Percentiles rank a stretch among this genome's conserved stretches.
Evolutionary conservation across 64 coral and sea anemone genomes (phyloP).

Genomic region (Stichodactyla helianthus): DNA sequence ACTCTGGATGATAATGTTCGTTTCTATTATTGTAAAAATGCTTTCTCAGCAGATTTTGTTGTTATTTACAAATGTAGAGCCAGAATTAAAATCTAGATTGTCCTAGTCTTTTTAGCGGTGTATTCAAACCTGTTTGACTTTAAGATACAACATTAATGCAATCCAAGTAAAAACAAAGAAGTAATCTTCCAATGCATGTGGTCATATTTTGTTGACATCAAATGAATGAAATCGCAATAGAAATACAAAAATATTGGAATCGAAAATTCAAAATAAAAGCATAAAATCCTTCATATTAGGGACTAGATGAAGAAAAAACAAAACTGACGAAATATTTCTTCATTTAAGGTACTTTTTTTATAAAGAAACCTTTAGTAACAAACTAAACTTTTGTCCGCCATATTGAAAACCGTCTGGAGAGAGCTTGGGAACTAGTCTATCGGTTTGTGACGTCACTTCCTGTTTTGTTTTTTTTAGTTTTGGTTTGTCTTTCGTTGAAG

Average conservation of each 20-base stretch:
- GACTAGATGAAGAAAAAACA: no score
- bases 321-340: no score
- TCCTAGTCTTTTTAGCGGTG: neutral
- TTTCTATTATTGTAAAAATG: neutral
- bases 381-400: neutral
- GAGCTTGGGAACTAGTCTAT: neutral
- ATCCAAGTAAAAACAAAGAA: neutral
- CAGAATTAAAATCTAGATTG: neutral
- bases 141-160: neutral
- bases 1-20: no score
- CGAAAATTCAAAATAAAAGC: neutral
- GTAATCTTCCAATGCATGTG: neutral
- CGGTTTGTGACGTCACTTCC: neutral
- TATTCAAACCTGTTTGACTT: neutral
- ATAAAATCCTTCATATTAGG: neutral
- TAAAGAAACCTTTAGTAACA: no score
- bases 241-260: neutral
- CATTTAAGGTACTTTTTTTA: no score
- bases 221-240: neutral
- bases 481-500: neutral
- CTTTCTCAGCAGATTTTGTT: conserved; percentile 15
- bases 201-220: neutral
- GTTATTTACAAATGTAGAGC: neutral
- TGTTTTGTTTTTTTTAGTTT: neutral
- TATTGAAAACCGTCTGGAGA: neutral